Base-by-base conservation (phyloP, 1,140 invertebrate genomes). In the Neodiprion pinetum region DNA sequence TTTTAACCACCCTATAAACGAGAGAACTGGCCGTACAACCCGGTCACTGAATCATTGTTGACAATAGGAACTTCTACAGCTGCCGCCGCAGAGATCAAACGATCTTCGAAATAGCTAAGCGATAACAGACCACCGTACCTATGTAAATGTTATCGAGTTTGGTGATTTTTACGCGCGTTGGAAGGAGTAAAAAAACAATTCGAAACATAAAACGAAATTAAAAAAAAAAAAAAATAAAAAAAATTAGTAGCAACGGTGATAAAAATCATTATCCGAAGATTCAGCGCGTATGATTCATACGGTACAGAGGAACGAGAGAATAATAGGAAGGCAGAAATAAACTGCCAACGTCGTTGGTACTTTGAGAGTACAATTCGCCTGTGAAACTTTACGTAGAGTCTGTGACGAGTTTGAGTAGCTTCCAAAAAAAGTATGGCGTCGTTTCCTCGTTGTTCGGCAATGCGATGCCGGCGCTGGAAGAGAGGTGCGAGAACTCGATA, bases 31-130 rank as follows among this genome's bases (percentile, higher is more conserved):
- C 77, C 73, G 74, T 75, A 82, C 82, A 81, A 78, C 77, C 79
- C 81, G 82, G 87, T 87, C 83, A 85, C 82, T 85, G 84, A 87
- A 87, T 87, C 86, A 87, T 86, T 84, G 85, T 84, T 85, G 81
- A 82, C 86, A 84, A 87, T 87, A 86, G 85, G 85, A 87, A 81
- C 86, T 79, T 79, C 86, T 87, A 86, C 86, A 86, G 86, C 83
- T 84, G 80, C 77, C 68, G 50, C 53, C 74, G 69, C 78, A 80
- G 72, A 68, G 68, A 73, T 50, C 72, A 50, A 73, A 73, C 72
- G 61, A 73, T 73, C 9, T 66, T 9, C 48, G 70, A 73, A 70
- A 28, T n/a, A 50, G 73, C 69, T 74, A 70, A 74, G 70, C 73
- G 73, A 74, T 70, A 68, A 61, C 48, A 47, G 50, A 74, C 66